Evolutionary conservation across 2,888 invertebrate species (phyloP).

Genomic region (Meteorus colon): DNA sequence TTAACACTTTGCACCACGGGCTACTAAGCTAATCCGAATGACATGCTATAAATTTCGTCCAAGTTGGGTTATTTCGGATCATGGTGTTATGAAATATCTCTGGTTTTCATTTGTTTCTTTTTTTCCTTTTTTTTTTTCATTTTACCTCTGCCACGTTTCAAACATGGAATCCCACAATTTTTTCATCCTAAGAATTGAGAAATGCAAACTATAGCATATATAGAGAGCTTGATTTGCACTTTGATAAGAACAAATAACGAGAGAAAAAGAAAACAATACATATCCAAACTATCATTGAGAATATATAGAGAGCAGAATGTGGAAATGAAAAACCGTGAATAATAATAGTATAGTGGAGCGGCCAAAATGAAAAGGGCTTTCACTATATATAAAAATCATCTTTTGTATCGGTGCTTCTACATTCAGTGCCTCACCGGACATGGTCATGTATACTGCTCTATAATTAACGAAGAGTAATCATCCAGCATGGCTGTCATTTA

Average conservation of each 20-base stretch:
- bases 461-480: not conserved
- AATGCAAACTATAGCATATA: not conserved
- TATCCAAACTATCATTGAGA: not conserved
- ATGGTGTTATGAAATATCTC: not conserved
- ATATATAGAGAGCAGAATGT: not conserved
- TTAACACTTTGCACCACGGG: constrained; percentile 64
- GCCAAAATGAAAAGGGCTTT: not conserved
- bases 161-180: not conserved
- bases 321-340: not conserved
- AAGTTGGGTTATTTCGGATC: not conserved
- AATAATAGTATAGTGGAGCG: constrained; percentile 3
- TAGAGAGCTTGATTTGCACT: not conserved
- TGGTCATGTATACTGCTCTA: constrained; percentile 8
- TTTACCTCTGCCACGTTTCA: not conserved
- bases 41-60: not conserved
- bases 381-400: not conserved
- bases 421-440: constrained; percentile 49
- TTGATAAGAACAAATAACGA: constrained; percentile 3
- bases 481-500: not conserved
- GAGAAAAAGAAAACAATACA: constrained; percentile 12
- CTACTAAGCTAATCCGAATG: constrained; percentile 57
- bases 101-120: not conserved
- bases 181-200: not conserved
- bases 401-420: constrained; percentile 16
- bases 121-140: not conserved